A percentile compares a stretch with the other conserved stretches of the same genome.
Evolutionary conservation across 1,140 invertebrate genomes (phyloP).

Genomic region (Palaemon carinicauda): DNA sequence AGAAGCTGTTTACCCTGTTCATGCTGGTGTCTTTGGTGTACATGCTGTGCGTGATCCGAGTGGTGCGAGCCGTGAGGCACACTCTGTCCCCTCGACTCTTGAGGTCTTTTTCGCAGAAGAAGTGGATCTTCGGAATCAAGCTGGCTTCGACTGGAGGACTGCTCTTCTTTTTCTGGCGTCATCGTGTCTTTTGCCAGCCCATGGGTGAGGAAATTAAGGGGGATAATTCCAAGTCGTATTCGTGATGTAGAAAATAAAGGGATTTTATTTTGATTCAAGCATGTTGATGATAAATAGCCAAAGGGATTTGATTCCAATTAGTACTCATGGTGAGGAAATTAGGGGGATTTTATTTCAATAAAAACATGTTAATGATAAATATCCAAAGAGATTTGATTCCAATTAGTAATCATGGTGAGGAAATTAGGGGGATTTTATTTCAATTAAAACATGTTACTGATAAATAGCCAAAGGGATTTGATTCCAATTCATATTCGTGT

Average conservation of each 20-base stretch:
- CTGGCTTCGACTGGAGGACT: slow-evolving; percentile 81
- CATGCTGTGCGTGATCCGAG: slow-evolving; percentile 77
- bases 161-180: slow-evolving; percentile 85
- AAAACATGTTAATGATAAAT: no score
- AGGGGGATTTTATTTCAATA: no score
- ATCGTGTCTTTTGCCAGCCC: slow-evolving; percentile 85
- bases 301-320: no score
- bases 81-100: slow-evolving; percentile 64
- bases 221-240: neutral
- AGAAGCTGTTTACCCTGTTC: slow-evolving; percentile 84
- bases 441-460: no score
- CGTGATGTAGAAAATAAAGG: neutral
- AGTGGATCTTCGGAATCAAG: slow-evolving; percentile 78
- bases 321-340: no score
- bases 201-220: slow-evolving; percentile 73
- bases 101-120: slow-evolving; percentile 74
- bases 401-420: no score
- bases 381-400: no score
- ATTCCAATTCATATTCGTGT: no score
- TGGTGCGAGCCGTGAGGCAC: slow-evolving; percentile 65
- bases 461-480: no score
- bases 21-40: slow-evolving; percentile 87
- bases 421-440: no score
- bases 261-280: no score
- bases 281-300: no score